Conservation (phyloP, 2,888 invertebrate genomes). For the Cerastoderma edule region DNA sequence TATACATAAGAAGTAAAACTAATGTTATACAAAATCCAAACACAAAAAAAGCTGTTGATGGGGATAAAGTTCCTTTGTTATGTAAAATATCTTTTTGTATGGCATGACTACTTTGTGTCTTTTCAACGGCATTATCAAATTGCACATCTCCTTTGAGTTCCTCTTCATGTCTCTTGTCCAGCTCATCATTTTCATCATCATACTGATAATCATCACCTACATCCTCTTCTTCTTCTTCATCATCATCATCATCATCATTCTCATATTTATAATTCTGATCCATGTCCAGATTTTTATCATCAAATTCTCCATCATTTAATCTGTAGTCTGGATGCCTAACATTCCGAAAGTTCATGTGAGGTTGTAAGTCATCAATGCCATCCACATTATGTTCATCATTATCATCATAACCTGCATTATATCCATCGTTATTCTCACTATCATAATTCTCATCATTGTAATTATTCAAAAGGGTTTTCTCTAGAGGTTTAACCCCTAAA, state of each 20-base stretch:
- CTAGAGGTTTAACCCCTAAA: too few relatives aligned
- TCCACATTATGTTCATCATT: conserved; percentile 28
- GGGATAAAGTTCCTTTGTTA: conserved; percentile 22
- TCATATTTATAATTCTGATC: conserved; percentile 53
- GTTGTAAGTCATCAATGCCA: conserved; percentile 33
- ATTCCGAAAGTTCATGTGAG: conserved; percentile 50
- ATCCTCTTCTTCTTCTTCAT: conserved; percentile 66
- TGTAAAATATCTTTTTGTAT: conserved; percentile 26
- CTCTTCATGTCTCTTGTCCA: conserved; percentile 46
- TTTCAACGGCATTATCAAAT: conserved; percentile 47
- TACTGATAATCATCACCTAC: conserved; percentile 63
- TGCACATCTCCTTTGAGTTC: conserved; percentile 47
- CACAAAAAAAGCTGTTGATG: conserved; percentile 49
- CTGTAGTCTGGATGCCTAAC: conserved; percentile 30
- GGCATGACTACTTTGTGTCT: conserved; percentile 30
- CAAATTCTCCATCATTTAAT: conserved; percentile 43
- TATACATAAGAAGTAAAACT: conserved; percentile 71
- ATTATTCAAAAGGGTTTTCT: conserved; percentile 57
- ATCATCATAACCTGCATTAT: conserved; percentile 45
- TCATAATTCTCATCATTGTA: conserved; percentile 51
- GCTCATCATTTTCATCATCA: conserved; percentile 61
- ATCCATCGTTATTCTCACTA: conserved; percentile 30
- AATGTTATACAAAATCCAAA: conserved; percentile 64
- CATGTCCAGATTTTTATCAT: conserved; percentile 43
- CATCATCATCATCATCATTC: conserved; percentile 63